phyloP scores from a whole-genome alignment of 2,113 vertebrate species.

The Neolamprologus brichardi region DNA sequence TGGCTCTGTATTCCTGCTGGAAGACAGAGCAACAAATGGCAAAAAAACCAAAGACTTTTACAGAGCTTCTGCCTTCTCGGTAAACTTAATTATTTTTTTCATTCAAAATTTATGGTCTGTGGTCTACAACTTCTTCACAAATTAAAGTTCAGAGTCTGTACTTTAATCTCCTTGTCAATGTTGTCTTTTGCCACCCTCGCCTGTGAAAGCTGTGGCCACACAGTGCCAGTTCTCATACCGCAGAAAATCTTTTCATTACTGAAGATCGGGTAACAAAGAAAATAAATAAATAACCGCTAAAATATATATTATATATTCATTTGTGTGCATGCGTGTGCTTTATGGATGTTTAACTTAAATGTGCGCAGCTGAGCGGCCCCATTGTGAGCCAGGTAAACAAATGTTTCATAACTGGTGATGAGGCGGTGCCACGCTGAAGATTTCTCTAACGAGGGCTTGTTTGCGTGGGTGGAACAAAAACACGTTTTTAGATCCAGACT shows the following conservation, averaged over 20 bases:
- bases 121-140: background rate
- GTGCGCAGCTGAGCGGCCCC: background rate
- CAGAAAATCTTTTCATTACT: background rate
- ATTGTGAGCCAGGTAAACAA: background rate
- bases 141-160: background rate
- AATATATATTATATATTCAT: background rate
- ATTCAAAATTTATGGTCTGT: background rate
- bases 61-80: background rate
- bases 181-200: background rate
- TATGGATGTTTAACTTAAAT: background rate
- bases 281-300: background rate
- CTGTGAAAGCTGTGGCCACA: background rate
- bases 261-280: background rate
- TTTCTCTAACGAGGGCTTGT: slow-evolving; percentile 16
- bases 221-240: background rate
- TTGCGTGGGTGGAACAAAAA: slow-evolving; percentile 25
- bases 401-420: slow-evolving; percentile 15
- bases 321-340: background rate
- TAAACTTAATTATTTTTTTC: background rate
- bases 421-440: background rate
- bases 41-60: background rate
- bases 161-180: background rate
- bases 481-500: background rate
- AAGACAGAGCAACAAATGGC: background rate
- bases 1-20: background rate